Percentiles rank a stretch among this genome's conserved stretches.
These are phyloP conservation scores for Phallusia fumigata DNA, from an alignment of 23 tunicate species.

Conservation along the genomic window DNA sequence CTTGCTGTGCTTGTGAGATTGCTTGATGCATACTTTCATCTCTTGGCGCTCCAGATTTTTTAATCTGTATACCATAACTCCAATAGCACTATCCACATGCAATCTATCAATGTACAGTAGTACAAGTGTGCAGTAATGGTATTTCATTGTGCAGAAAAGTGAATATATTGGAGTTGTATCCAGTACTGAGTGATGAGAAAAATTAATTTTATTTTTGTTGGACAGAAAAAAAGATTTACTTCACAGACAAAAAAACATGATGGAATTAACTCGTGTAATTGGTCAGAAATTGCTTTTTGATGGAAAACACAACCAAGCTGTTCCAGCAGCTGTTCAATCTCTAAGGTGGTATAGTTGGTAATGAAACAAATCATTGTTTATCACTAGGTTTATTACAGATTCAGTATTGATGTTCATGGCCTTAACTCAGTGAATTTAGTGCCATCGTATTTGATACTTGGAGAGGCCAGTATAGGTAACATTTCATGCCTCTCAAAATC, in stretches of 20 bases:
- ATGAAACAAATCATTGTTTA: not conserved
- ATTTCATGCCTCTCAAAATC: not conserved
- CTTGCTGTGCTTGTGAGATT: not conserved
- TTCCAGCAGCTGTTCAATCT: conserved; percentile 87
- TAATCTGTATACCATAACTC: too few species aligned
- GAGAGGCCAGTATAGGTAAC: conserved; percentile 89
- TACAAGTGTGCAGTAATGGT: too few species aligned
- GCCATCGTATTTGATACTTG: conserved; percentile 84
- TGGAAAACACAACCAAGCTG: conserved; percentile 93
- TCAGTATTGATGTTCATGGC: conserved; percentile 93
- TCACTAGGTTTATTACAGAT: conserved; percentile 37
- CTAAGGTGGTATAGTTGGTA: conserved; percentile 31
- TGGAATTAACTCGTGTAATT: conserved; percentile 76
- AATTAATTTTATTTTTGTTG: too few species aligned
- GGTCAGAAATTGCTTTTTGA: conserved; percentile 80
- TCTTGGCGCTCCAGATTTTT: too few species aligned
- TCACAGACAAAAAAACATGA: conserved; percentile 71
- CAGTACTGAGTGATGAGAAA: too few species aligned
- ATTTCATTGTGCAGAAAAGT: too few species aligned
- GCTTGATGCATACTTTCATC: too few species aligned
- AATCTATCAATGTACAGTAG: too few species aligned
- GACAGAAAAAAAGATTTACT: conserved; percentile 73
- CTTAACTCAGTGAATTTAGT: conserved; percentile 79
- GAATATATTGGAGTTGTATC: too few species aligned
- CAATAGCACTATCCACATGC: too few species aligned